Conservation (phyloP, 1,140 invertebrate genomes). For the Cataglyphis hispanica region DNA sequence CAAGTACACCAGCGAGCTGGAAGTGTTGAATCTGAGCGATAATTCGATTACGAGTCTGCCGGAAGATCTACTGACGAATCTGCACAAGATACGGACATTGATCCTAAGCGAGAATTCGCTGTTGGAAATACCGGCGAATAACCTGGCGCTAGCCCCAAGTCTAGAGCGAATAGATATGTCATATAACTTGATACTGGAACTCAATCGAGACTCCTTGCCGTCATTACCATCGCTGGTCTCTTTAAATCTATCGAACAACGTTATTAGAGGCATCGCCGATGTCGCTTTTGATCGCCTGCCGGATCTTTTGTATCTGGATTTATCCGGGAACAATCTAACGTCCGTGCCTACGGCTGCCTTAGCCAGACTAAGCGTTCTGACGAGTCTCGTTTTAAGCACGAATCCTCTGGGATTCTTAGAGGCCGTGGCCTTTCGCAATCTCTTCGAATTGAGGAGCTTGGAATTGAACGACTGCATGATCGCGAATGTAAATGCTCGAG, state of each 20-base stretch:
- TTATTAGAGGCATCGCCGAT: conserved; percentile 90
- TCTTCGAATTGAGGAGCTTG: conserved; percentile 92
- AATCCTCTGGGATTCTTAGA: conserved; percentile 91
- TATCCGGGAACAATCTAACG: conserved; percentile 94
- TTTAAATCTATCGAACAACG: conserved; percentile 90
- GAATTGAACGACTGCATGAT: conserved; percentile 90
- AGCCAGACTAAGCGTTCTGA: conserved; percentile 91
- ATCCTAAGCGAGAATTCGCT: conserved; percentile 92
- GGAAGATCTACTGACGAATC: conserved; percentile 90
- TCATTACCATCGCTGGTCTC: conserved; percentile 89
- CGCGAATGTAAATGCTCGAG: conserved; percentile 90
- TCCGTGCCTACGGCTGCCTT: conserved; percentile 91
- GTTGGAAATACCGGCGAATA: conserved; percentile 90
- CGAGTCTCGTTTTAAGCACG: conserved; percentile 90
- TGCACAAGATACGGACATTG: conserved; percentile 90
- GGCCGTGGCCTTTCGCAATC: conserved; percentile 92
- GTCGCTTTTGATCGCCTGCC: conserved; percentile 90
- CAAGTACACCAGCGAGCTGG: conserved; percentile 90
- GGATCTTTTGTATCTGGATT: conserved; percentile 90
- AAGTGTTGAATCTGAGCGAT: conserved; percentile 91
- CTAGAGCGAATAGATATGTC: conserved; percentile 91
- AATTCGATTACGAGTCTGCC: conserved; percentile 92
- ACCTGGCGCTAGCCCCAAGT: conserved; percentile 89
- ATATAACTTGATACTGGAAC: conserved; percentile 90
- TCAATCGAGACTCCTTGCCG: conserved; percentile 90